Conservation (phyloP, 2,113 vertebrate genomes). For the Oryzias curvinotus region DNA sequence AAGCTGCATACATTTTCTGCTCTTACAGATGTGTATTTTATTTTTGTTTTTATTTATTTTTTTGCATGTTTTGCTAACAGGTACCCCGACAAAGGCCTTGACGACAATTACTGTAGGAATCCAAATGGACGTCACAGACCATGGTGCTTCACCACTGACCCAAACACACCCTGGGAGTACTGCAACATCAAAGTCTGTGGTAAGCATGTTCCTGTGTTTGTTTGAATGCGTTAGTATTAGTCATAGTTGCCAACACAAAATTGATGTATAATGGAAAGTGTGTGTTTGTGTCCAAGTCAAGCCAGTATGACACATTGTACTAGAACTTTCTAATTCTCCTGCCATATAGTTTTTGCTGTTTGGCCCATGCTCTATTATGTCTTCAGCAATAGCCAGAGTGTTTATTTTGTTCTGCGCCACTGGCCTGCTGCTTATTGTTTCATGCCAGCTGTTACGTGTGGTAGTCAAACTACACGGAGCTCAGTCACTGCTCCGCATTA, state of each 20-base stretch:
- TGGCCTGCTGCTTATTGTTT: constrained; percentile 62
- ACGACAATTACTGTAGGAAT: constrained; percentile 99
- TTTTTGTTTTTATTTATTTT: no score
- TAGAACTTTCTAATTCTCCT: constrained; percentile 83
- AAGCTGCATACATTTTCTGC: neutral
- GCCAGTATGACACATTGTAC: constrained; percentile 29
- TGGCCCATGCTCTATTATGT: constrained; percentile 42
- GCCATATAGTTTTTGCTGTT: constrained; percentile 21
- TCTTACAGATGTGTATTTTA: neutral
- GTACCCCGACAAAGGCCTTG: constrained; percentile 93
- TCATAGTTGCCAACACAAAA: constrained; percentile 7
- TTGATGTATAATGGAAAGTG: constrained; percentile 8
- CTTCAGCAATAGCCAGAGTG: constrained; percentile 57
- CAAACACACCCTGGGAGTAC: constrained; percentile 93
- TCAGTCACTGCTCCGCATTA: constrained; percentile 51
- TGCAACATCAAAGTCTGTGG: constrained; percentile 95
- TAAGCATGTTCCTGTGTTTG: constrained; percentile 76
- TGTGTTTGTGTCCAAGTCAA: constrained; percentile 12
- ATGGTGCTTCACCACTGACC: constrained; percentile 97
- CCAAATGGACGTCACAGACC: constrained; percentile 93
- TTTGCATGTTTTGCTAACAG: constrained; percentile 67
- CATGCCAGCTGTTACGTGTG: constrained; percentile 41
- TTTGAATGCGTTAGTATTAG: constrained; percentile 17
- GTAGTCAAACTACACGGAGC: constrained; percentile 32
- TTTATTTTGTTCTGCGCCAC: constrained; percentile 56